Evolutionary conservation across 2,888 invertebrate species (phyloP), one percentile per base, ranked within the genome.

Genomic region (Hypercompe scribonia): DNA sequence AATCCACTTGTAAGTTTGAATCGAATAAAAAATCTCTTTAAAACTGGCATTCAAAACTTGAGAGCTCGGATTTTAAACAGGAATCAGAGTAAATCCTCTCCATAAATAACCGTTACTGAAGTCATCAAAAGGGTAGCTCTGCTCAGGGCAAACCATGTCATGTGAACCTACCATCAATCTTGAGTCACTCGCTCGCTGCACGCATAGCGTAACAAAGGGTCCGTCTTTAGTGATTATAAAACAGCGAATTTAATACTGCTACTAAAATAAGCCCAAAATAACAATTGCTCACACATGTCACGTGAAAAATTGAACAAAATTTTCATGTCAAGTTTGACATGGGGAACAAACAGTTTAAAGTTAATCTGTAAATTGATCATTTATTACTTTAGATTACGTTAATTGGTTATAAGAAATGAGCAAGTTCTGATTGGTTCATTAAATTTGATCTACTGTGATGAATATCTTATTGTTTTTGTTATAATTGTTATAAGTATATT

Each of bases 141-240:
- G 90, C 88, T 91, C 90, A 90, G 92, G 92, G 91, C 90, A 90
- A 90, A 90, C 91, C 88, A 89, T 94, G 94, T 93, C 95, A 94
- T 95, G 94, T 94, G 93, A 94, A 94, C 92, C 93, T 89, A 87
- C 93, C 92, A 95, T 95, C 94, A 94, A 95, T 95, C 95, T 95
- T 92, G 84, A 88, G 88, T 84, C 86, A 88, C 87, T 86, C 88
- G 87, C 88, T 88, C 83, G 85, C 83, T 86, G 86, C 92, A 92
- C 92, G 93, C 92, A 92, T 90, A 89, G 87, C 86, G 84, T 81
- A 81, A 76, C 81, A 75, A 77, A 79, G 84, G 78, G 80, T 83
- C 73, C 77, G 74, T 73, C 74, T 80, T 75, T 78, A 83, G 79
- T 82, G 77, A 78, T 78, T 80, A 81, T 83, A 83, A 84, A 84